Evolutionary conservation across 2,888 invertebrate genomes (phyloP).

Genomic region (Tubulanus polymorphus): DNA sequence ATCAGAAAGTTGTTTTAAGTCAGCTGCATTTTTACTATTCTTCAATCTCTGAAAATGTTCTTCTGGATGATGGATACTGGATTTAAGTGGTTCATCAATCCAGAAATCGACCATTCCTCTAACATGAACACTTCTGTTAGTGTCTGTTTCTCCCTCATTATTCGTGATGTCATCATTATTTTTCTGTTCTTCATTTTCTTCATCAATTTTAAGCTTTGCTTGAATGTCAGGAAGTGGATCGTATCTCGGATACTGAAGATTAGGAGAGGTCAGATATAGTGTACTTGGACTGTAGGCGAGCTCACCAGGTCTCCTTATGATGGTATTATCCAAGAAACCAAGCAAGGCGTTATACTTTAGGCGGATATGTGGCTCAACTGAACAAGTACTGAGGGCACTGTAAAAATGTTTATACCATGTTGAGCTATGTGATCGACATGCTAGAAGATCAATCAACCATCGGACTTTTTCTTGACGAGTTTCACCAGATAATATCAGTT

Average conservation of each 20-base stretch:
- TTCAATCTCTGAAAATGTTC: slow-evolving; percentile 28
- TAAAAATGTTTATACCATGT: slow-evolving; percentile 44
- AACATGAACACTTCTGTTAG: slow-evolving; percentile 11
- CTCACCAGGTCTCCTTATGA: slow-evolving; percentile 39
- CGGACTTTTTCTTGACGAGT: slow-evolving; percentile 37
- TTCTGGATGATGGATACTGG: slow-evolving; percentile 24
- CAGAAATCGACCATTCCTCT: slow-evolving; percentile 31
- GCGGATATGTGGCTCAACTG: slow-evolving; percentile 27
- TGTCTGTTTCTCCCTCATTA: slow-evolving; percentile 16
- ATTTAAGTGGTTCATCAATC: slow-evolving; percentile 14
- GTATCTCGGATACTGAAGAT: slow-evolving; percentile 29
- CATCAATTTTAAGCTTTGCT: slow-evolving; percentile 8
- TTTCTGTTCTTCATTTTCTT: slow-evolving; percentile 18
- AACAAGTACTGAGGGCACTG: slow-evolving; percentile 34
- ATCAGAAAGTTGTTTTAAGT: slow-evolving; percentile 26
- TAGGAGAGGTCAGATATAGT: not conserved
- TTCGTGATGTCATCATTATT: slow-evolving; percentile 17
- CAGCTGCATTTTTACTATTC: slow-evolving; percentile 25
- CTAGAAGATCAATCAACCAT: slow-evolving; percentile 37
- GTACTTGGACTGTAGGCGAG: slow-evolving; percentile 30
- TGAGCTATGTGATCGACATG: slow-evolving; percentile 30
- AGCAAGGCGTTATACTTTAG: slow-evolving; percentile 36
- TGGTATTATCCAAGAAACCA: slow-evolving; percentile 45
- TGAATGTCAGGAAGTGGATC: slow-evolving; percentile 33
- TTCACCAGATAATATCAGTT: slow-evolving; percentile 29